Conservation (phyloP, 2,113 vertebrate genomes). For the Tupaia chinensis region DNA sequence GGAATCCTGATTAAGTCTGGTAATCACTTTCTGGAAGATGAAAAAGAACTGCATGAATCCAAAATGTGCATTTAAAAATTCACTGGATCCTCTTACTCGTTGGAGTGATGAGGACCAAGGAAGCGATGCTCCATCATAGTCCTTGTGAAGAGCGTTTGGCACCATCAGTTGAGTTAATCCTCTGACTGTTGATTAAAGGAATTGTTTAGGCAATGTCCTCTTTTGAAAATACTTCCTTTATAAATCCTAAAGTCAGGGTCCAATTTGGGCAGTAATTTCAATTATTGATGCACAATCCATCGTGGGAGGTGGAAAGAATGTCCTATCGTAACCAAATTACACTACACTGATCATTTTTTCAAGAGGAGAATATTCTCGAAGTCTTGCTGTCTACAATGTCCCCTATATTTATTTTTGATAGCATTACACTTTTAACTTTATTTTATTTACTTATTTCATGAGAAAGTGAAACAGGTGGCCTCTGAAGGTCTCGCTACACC, state of each 20-base stretch:
- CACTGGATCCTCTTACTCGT: constrained; percentile 60
- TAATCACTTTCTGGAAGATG: constrained; percentile 85
- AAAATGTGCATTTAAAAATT: constrained; percentile 82
- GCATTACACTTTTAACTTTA: constrained; percentile 11
- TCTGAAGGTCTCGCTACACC: no score
- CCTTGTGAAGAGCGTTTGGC: constrained; percentile 57
- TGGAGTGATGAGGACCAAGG: constrained; percentile 44
- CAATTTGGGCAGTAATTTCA: constrained; percentile 49
- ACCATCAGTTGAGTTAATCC: constrained; percentile 51
- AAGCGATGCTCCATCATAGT: not conserved
- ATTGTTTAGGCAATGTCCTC: constrained; percentile 61
- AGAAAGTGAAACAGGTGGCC: no score
- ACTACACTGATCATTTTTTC: not conserved
- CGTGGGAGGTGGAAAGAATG: constrained; percentile 13
- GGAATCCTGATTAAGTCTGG: constrained; percentile 81
- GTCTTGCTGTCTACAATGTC: not conserved
- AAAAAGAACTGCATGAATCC: constrained; percentile 80
- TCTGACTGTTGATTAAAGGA: constrained; percentile 81
- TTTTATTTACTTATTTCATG: no score
- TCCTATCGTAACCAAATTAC: constrained; percentile 16
- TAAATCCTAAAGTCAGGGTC: constrained; percentile 60
- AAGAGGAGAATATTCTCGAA: not conserved
- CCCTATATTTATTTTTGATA: constrained; percentile 17
- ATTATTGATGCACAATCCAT: constrained; percentile 43
- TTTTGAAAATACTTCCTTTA: constrained; percentile 68